These are phyloP conservation scores for Phalloptychus januarius DNA, from an alignment of 2,797 vertebrate genomes.

Conservation along the genomic window DNA sequence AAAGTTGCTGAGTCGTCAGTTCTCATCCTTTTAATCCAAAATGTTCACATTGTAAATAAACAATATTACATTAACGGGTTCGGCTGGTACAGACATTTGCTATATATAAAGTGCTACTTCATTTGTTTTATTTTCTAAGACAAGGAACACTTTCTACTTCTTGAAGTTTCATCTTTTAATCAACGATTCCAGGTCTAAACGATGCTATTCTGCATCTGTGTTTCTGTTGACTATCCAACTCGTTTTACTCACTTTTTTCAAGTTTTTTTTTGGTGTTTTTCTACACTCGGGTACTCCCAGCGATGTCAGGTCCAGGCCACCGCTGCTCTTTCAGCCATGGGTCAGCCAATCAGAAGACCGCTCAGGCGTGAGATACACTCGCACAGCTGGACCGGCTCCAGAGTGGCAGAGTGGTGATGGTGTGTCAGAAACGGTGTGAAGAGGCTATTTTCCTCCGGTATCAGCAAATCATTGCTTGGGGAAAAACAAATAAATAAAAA, in stretches of 20 bases:
- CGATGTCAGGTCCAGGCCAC: neutral
- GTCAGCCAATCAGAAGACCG: slow-evolving; percentile 1
- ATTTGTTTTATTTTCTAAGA: neutral
- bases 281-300: neutral
- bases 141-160: neutral
- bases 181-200: neutral
- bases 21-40: neutral
- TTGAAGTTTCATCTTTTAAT: neutral
- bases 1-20: slow-evolving; percentile 11
- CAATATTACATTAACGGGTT: neutral
- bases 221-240: neutral
- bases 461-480: neutral
- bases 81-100: neutral
- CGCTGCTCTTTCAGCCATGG: neutral
- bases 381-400: neutral
- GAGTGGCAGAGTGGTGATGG: neutral
- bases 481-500: too few species aligned
- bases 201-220: neutral
- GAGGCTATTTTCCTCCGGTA: neutral
- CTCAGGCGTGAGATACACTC: neutral
- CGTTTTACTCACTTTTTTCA: neutral
- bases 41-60: slow-evolving; percentile 1
- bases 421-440: neutral
- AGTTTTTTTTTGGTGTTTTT: neutral
- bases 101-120: neutral